Percentiles rank a stretch among this genome's conserved stretches.
phyloP scores from a whole-genome alignment of 1,140 invertebrate genomes.

The Bursaphelenchus mucronatus region DNA sequence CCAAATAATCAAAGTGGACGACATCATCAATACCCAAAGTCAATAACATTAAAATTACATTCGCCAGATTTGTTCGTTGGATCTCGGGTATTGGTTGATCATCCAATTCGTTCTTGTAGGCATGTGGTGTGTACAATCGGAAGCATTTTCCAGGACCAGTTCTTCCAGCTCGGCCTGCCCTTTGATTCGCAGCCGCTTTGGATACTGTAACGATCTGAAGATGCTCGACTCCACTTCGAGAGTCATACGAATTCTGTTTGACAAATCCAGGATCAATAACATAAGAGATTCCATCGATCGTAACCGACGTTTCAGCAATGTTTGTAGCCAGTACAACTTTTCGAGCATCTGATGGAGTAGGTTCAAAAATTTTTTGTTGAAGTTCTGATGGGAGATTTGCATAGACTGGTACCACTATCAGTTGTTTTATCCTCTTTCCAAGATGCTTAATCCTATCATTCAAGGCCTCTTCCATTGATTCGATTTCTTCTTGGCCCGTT shows the following conservation, averaged over 20 bases:
- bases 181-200: slow-evolving; percentile 88
- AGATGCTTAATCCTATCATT: slow-evolving; percentile 63
- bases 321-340: slow-evolving; percentile 94
- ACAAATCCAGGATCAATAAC: slow-evolving; percentile 97
- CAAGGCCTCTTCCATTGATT: slow-evolving; percentile 52
- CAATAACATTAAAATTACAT: slow-evolving; percentile 92
- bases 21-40: slow-evolving; percentile 94
- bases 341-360: slow-evolving; percentile 84
- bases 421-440: slow-evolving; percentile 84
- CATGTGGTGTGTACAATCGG: slow-evolving; percentile 90
- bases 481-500: slow-evolving; percentile 69
- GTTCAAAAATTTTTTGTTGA: slow-evolving; percentile 95
- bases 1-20: slow-evolving; percentile 95
- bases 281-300: slow-evolving; percentile 97
- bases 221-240: slow-evolving; percentile 94
- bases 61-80: slow-evolving; percentile 92
- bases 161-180: slow-evolving; percentile 83
- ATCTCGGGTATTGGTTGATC: slow-evolving; percentile 97
- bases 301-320: slow-evolving; percentile 90
- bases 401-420: slow-evolving; percentile 92
- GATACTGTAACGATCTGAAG: slow-evolving; percentile 95
- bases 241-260: slow-evolving; percentile 98
- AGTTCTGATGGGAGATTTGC: slow-evolving; percentile 96
- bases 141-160: slow-evolving; percentile 90
- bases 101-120: slow-evolving; percentile 93